Evolutionary conservation across 2,113 vertebrate genomes (phyloP), one percentile per base, ranked within the genome.

Genomic region (Paralichthys olivaceus): DNA sequence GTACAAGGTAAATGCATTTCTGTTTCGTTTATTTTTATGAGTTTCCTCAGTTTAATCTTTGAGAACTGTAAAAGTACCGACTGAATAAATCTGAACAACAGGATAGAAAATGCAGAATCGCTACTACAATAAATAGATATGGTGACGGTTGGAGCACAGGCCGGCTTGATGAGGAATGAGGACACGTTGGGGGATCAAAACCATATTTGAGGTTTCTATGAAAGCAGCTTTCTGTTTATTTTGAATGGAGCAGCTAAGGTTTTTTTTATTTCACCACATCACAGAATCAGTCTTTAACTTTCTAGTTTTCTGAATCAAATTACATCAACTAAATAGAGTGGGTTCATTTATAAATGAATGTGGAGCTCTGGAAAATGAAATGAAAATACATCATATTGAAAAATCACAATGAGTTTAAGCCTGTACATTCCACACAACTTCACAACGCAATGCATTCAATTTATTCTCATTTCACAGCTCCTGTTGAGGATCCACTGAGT

Each of bases 1-100:
- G 14, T 77, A 22, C 69, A 78, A 51, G 37, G 17, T 51, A 79
- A 76, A 82, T 43, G n/a, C 15, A 26, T 22, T 43, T 45, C 7
- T 54, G 53, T 62, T 79, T 20, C 25, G 2, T 7, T 68, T 81
- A n/a, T 66, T 57, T 74, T 77, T 62, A 75, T 47, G 69, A 51
- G 15, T 53, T 53, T 53, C 20, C 45, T 54, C 8, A 28, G 34
- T 58, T 57, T 69, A 45, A 25, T 53, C 58, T 72, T 63, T 62
- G 26, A 64, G 23, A 69, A 77, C 20, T 54, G 9, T 75, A 54
- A 78, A 77, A 56, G 65, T 69, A 65, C 45, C 7, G 19, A 43
- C 49, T 51, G 54, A 69, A 60, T 80, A 49, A 55, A 69, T 73
- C 19, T 47, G 5, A 80, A 68, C 55, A 68, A 25, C 58, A 47